Percentiles rank a stretch among this genome's conserved stretches.
phyloP scores from a whole-genome alignment of 2,888 invertebrate species.

The Dysmachus trigonus region DNA sequence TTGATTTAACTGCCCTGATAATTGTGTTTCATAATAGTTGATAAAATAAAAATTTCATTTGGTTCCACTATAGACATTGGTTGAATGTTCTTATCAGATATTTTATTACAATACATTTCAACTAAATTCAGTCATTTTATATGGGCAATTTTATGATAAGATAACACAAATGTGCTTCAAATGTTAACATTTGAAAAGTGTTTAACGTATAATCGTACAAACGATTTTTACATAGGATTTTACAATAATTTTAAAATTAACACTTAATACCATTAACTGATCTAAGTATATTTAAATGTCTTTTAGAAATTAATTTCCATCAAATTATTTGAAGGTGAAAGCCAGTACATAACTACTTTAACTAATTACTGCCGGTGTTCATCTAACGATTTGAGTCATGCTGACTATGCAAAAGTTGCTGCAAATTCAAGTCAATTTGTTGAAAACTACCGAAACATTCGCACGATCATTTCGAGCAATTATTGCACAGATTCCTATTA shows the following conservation, averaged over 20 bases:
- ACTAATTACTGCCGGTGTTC: not conserved
- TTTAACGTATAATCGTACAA: not conserved
- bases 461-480: too few relatives aligned
- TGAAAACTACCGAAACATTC: too few relatives aligned
- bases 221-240: too few relatives aligned
- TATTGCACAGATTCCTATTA: too few relatives aligned
- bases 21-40: not conserved
- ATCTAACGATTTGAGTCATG: too few relatives aligned
- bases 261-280: too few relatives aligned
- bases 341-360: too few relatives aligned
- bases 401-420: not conserved
- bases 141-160: not conserved
- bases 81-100: not conserved
- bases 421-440: not conserved
- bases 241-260: too few relatives aligned
- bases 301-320: not conserved
- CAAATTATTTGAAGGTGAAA: too few relatives aligned
- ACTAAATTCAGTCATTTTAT: not conserved
- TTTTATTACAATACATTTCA: not conserved
- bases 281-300: too few relatives aligned
- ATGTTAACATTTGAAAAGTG: not conserved
- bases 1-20: not conserved
- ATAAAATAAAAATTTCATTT: not conserved
- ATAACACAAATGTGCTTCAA: too few relatives aligned
- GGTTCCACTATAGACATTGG: too few relatives aligned